phyloP scores from a whole-genome alignment of 2,888 invertebrate species.

The Chaetoderma sp. region DNA sequence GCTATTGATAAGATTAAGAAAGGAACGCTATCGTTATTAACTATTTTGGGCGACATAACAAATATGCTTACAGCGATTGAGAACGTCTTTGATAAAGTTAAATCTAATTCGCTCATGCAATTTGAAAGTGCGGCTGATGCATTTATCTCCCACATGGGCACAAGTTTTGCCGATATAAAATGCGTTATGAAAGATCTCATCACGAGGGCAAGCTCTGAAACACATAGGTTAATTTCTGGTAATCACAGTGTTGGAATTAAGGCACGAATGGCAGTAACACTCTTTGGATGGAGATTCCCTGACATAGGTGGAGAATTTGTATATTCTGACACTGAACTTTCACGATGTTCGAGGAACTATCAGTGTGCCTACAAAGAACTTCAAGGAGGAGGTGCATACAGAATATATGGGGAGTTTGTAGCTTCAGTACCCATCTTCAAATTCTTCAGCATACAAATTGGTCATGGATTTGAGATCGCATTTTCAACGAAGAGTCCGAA shows the following conservation, averaged over 20 bases:
- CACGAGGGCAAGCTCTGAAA: neutral
- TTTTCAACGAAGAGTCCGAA: neutral
- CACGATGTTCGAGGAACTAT: slow-evolving; percentile 28
- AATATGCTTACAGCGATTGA: neutral
- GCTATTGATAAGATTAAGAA: neutral
- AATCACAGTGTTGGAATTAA: neutral
- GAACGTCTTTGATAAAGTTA: neutral
- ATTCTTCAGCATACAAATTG: neutral
- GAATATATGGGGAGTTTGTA: slow-evolving; percentile 22
- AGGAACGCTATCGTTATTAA: too few relatives aligned
- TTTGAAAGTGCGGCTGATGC: neutral
- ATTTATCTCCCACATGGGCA: too few relatives aligned
- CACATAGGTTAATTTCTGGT: neutral
- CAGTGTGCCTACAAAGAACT: slow-evolving; percentile 17
- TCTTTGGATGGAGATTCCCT: neutral
- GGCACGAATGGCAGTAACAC: neutral
- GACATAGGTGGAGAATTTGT: slow-evolving; percentile 4
- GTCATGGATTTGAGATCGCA: neutral
- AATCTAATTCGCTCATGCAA: too few relatives aligned
- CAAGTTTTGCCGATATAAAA: neutral
- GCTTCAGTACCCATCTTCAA: neutral
- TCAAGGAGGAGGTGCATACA: slow-evolving; percentile 21
- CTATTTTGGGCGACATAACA: neutral
- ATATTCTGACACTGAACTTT: neutral
- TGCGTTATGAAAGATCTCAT: neutral